Conservation (phyloP, 2,888 invertebrate genomes). For the Pristionchus entomophagus region DNA sequence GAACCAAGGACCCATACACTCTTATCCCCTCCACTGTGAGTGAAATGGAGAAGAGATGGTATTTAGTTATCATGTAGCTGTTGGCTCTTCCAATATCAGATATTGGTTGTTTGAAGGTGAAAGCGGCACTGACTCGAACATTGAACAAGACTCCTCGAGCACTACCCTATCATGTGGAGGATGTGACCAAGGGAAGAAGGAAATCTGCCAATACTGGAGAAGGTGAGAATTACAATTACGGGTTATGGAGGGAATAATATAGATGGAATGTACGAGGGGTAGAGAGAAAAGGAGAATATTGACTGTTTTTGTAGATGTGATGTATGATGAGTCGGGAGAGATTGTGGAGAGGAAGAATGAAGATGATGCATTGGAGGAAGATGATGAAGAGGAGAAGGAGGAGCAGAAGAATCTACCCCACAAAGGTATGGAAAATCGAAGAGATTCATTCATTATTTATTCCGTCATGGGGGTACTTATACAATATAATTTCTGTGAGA, state of each 20-base stretch:
- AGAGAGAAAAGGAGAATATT: background rate
- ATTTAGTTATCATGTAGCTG: background rate
- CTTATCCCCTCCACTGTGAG: constrained; percentile 80
- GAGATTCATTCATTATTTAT: no score
- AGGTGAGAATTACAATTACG: no score
- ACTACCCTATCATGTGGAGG: constrained; percentile 85
- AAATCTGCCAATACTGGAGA: constrained; percentile 46
- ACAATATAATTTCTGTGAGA: background rate
- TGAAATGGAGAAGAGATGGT: background rate
- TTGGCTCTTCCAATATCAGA: background rate
- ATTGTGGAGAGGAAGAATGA: constrained; percentile 59
- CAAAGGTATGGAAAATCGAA: background rate
- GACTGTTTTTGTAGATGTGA: constrained; percentile 51
- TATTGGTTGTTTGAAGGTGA: constrained; percentile 81
- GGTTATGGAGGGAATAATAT: no score
- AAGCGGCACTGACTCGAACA: constrained; percentile 91
- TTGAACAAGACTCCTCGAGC: constrained; percentile 89
- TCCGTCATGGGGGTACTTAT: no score
- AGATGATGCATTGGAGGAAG: constrained; percentile 58
- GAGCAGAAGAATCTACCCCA: constrained; percentile 37
- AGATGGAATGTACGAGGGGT: no score
- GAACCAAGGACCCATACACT: constrained; percentile 83
- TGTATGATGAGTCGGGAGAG: constrained; percentile 66
- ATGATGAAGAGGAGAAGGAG: constrained; percentile 55
- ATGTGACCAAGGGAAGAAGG: constrained; percentile 66